Percentiles rank a stretch among this genome's conserved stretches.
Evolutionary conservation across 2,113 vertebrate genomes (phyloP).

Genomic region (Crotalus viridis): DNA sequence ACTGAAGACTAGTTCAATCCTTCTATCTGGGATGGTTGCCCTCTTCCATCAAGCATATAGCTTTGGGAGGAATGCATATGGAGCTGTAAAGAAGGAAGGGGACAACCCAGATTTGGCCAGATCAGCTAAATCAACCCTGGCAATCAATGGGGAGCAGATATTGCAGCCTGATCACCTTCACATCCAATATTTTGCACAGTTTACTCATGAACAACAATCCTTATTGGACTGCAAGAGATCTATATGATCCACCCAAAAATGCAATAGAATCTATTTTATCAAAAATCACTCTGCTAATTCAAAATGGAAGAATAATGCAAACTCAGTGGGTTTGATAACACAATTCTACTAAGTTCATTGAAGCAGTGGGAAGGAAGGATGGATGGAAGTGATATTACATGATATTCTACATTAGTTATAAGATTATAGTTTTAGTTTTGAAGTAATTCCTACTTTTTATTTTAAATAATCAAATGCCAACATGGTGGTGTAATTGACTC

Average conservation of each 20-base stretch:
- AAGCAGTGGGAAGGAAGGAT: neutral
- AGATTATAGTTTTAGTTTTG: neutral
- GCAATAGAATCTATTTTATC: slow-evolving; percentile 29
- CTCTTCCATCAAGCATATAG: neutral
- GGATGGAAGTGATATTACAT: neutral
- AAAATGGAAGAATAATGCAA: neutral
- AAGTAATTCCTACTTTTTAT: neutral
- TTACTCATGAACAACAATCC: slow-evolving; percentile 5
- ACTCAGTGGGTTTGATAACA: neutral
- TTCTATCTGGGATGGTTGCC: neutral
- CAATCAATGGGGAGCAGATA: neutral
- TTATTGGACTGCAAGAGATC: neutral
- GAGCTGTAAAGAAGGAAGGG: neutral
- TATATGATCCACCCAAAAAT: neutral
- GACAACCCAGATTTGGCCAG: neutral
- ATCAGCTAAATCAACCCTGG: neutral
- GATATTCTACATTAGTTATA: neutral
- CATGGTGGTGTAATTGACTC: neutral
- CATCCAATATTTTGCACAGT: neutral
- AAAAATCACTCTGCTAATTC: fast-evolving
- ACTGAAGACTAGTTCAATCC: neutral
- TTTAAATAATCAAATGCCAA: neutral
- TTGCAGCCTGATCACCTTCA: neutral
- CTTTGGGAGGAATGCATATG: neutral
- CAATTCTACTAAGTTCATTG: neutral